phyloP scores from a whole-genome alignment of 1,140 invertebrate species.

The Drosophila setifemur region DNA sequence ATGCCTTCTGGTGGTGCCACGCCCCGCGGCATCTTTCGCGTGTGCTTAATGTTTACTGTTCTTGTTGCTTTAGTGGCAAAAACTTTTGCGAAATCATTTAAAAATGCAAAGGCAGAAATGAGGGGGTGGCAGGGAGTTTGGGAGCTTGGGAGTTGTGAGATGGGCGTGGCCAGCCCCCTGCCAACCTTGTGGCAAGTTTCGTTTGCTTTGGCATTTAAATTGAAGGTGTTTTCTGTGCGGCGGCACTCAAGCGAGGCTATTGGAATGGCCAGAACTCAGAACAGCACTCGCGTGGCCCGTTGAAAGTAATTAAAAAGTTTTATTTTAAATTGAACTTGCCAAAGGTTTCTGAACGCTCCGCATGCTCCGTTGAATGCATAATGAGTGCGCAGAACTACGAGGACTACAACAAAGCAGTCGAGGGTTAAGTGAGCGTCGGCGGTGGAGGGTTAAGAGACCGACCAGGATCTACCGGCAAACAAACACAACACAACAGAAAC shows the following conservation, averaged over 20 bases:
- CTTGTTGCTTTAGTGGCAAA: constrained; percentile 31
- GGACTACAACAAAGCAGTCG: not conserved
- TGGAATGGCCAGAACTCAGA: constrained; percentile 13
- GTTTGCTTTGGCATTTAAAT: constrained; percentile 53
- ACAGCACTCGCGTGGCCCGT: constrained; percentile 15
- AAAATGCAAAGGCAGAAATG: constrained; percentile 50
- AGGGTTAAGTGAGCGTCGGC: not conserved
- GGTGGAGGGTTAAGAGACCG: no score
- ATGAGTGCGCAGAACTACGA: constrained; percentile 16
- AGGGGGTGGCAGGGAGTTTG: not conserved
- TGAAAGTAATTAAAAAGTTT: constrained; percentile 64
- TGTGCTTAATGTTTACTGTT: constrained; percentile 36
- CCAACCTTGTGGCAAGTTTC: constrained; percentile 53
- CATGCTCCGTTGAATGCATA: constrained; percentile 33
- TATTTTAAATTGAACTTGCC: constrained; percentile 50
- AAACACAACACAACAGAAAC: constrained; percentile 16
- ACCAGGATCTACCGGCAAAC: constrained; percentile 1
- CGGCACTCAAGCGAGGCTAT: constrained; percentile 6
- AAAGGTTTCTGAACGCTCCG: constrained; percentile 31
- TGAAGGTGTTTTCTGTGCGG: constrained; percentile 48
- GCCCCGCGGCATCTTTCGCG: constrained; percentile 15
- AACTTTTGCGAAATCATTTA: constrained; percentile 68
- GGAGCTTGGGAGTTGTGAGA: not conserved
- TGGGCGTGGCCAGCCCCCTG: not conserved
- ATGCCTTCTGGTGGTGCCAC: constrained; percentile 50